Conservation (phyloP, 2,113 vertebrate species). For the Cnemophilus loriae region DNA sequence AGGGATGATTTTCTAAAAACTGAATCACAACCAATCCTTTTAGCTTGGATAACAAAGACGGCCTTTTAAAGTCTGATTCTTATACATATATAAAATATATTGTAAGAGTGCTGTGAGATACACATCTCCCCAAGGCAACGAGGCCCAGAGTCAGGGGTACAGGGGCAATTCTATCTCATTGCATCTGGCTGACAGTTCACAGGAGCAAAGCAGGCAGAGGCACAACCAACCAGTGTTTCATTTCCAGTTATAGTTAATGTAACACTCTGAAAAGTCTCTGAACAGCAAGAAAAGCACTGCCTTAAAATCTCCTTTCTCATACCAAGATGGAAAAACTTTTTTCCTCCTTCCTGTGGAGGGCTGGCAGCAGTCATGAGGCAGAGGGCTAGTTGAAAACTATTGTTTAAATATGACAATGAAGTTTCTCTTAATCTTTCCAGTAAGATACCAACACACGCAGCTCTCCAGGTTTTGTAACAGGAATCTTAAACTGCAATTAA, state of each 20-base stretch:
- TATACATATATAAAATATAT: accelerated
- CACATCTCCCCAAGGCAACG: accelerated
- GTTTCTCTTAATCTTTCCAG: not conserved
- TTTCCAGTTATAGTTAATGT: not conserved
- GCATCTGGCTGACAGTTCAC: not conserved
- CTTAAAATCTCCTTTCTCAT: not conserved
- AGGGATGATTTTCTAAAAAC: not conserved
- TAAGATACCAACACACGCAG: not conserved
- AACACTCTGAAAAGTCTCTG: not conserved
- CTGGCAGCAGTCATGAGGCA: not conserved
- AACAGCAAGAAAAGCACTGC: not conserved
- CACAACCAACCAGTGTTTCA: not conserved
- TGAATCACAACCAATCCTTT: not conserved
- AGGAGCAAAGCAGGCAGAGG: not conserved
- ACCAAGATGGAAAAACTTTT: not conserved
- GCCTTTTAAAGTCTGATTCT: not conserved
- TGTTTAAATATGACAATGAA: not conserved
- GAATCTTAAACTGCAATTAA: not conserved
- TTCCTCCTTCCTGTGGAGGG: not conserved
- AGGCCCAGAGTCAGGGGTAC: not conserved
- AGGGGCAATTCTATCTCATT: not conserved
- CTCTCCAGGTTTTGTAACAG: not conserved
- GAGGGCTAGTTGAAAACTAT: not conserved
- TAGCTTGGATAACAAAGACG: not conserved
- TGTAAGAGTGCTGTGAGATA: not conserved